Conservation (phyloP, 1,140 invertebrate genomes). For the Bilobella aurantiaca region DNA sequence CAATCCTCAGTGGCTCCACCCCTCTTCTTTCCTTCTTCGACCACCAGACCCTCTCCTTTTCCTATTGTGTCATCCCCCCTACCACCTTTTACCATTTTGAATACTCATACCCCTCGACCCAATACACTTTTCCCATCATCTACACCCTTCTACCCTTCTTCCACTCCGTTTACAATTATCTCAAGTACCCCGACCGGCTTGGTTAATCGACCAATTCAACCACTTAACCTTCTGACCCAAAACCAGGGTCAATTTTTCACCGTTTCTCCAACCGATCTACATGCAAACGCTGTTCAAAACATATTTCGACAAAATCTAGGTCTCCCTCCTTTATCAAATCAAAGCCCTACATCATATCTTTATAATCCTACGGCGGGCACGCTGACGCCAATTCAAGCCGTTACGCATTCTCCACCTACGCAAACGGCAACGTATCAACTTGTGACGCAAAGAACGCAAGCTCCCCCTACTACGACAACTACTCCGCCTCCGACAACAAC, state of each 20-base stretch:
- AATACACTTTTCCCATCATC: background rate
- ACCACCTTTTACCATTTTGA: background rate
- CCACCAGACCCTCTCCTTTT: conserved; percentile 1
- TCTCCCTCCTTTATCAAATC: background rate
- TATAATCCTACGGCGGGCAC: background rate
- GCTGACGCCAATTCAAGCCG: background rate
- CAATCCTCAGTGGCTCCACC: background rate
- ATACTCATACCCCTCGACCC: background rate
- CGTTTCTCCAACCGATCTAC: conserved; percentile 7
- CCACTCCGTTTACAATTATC: no score
- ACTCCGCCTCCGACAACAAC: background rate
- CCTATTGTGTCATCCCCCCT: conserved; percentile 13
- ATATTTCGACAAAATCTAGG: conserved; percentile 18
- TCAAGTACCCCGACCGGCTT: no score
- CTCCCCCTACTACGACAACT: background rate
- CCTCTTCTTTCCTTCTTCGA: background rate
- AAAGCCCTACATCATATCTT: background rate
- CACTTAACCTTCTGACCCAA: background rate
- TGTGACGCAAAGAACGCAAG: background rate
- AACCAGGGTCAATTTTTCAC: conserved; percentile 12
- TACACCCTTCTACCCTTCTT: no score
- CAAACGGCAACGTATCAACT: background rate
- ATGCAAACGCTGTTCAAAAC: conserved; percentile 23
- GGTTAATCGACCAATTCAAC: no score
- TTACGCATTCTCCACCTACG: background rate